Conservation (phyloP, 2,888 invertebrate species). For the Gymnocheta viridis region DNA sequence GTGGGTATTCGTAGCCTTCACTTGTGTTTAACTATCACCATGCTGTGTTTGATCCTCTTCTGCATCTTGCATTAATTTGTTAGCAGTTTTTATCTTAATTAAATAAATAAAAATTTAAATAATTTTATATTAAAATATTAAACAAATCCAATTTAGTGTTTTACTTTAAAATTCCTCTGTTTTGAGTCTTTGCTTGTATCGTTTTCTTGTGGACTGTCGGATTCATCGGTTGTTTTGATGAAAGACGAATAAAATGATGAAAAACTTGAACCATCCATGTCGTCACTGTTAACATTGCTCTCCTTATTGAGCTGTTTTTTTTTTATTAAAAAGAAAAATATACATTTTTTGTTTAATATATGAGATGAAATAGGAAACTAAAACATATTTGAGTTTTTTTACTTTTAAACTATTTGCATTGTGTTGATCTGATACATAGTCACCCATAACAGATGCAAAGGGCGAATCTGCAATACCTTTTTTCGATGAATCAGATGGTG, state of each 20-base stretch:
- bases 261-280: constrained; percentile 85
- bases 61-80: constrained; percentile 70
- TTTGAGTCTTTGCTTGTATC: constrained; percentile 76
- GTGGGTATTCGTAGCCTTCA: neutral
- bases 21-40: constrained; percentile 68
- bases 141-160: neutral
- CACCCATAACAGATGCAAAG: constrained; percentile 77
- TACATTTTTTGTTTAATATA: constrained; percentile 8
- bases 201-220: constrained; percentile 79
- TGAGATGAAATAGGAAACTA: neutral
- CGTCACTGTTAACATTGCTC: constrained; percentile 81
- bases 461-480: constrained; percentile 83
- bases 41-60: constrained; percentile 79
- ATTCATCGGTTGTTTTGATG: constrained; percentile 85
- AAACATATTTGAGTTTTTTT: constrained; percentile 34
- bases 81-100: constrained; percentile 53
- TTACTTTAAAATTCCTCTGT: constrained; percentile 75
- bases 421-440: constrained; percentile 75
- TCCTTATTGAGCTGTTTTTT: constrained; percentile 75
- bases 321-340: constrained; percentile 9
- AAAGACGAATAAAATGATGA: constrained; percentile 89
- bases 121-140: neutral
- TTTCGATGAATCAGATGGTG: constrained; percentile 84
- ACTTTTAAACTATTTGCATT: constrained; percentile 74
- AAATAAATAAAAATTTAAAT: constrained; percentile 16